A percentile compares a stretch with the other conserved stretches of the same genome.
phyloP scores from a whole-genome alignment of 1,140 invertebrate species.

The Oedothorax gibbosus region DNA sequence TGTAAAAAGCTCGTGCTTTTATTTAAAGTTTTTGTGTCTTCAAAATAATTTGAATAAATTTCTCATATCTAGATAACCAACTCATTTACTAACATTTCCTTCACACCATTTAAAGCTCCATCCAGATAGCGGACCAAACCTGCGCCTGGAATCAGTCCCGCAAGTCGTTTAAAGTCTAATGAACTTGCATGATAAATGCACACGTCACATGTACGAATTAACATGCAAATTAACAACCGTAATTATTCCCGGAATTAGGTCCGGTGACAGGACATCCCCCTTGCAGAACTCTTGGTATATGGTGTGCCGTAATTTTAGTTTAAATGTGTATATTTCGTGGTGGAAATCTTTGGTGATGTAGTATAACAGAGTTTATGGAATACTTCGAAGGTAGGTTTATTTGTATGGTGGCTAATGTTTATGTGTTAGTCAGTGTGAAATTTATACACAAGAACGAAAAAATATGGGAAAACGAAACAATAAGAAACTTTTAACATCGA shows the following conservation, averaged over 20 bases:
- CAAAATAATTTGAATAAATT: too few relatives aligned
- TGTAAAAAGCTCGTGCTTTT: too few relatives aligned
- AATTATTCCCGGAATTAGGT: constrained; percentile 53
- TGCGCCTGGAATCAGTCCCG: constrained; percentile 24
- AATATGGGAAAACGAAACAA: too few relatives aligned
- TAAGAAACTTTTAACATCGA: too few relatives aligned
- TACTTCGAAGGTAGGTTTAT: too few relatives aligned
- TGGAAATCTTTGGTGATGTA: neutral
- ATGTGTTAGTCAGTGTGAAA: too few relatives aligned
- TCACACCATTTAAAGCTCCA: constrained; percentile 14
- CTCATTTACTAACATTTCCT: neutral
- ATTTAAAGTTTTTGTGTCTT: too few relatives aligned
- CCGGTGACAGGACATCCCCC: constrained; percentile 3
- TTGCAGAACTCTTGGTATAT: neutral
- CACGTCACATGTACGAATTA: constrained; percentile 44
- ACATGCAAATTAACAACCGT: constrained; percentile 59
- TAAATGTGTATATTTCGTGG: constrained; percentile 44
- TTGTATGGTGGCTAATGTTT: too few relatives aligned
- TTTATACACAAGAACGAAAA: too few relatives aligned
- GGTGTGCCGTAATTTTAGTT: constrained; percentile 41
- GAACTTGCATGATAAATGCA: constrained; percentile 50
- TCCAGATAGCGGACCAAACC: constrained; percentile 1
- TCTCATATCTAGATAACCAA: too few relatives aligned
- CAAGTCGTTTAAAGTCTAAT: constrained; percentile 55
- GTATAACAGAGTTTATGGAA: too few relatives aligned